Conservation (phyloP, 2,888 invertebrate species). For the Agrotis clavis region DNA sequence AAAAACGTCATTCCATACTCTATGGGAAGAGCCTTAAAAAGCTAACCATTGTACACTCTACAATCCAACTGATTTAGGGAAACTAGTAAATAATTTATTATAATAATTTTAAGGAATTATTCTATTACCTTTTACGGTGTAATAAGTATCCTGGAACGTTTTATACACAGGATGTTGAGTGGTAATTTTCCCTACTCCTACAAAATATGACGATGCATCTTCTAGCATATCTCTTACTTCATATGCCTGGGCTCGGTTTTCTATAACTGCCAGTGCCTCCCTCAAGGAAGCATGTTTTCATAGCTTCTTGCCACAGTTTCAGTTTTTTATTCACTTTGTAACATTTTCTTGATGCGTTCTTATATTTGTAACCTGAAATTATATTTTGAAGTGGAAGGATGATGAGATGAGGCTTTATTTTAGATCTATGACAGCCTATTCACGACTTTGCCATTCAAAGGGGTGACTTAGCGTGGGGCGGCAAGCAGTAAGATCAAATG, state of each 20-base stretch:
- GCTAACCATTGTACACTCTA: no score
- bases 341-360: slow-evolving; percentile 60
- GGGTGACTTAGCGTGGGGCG: no score
- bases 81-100: no score
- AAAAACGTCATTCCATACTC: no score
- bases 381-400: not conserved
- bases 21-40: no score
- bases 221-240: slow-evolving; percentile 7
- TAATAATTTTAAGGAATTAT: no score
- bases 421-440: no score
- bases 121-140: slow-evolving; percentile 68
- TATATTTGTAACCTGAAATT: slow-evolving; percentile 62
- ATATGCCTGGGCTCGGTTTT: slow-evolving; percentile 38
- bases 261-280: slow-evolving; percentile 58
- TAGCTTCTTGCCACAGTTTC: slow-evolving; percentile 64
- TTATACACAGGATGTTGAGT: not conserved
- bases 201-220: slow-evolving; percentile 37
- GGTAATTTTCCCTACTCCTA: slow-evolving; percentile 60
- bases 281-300: slow-evolving; percentile 68
- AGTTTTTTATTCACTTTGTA: slow-evolving; percentile 63
- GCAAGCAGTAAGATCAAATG: no score
- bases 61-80: no score
- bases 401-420: no score
- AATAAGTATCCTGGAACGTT: slow-evolving; percentile 37
- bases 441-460: no score